Evolutionary conservation across 2,797 vertebrate species (phyloP).

Genomic region (Phoeniculus purpureus): DNA sequence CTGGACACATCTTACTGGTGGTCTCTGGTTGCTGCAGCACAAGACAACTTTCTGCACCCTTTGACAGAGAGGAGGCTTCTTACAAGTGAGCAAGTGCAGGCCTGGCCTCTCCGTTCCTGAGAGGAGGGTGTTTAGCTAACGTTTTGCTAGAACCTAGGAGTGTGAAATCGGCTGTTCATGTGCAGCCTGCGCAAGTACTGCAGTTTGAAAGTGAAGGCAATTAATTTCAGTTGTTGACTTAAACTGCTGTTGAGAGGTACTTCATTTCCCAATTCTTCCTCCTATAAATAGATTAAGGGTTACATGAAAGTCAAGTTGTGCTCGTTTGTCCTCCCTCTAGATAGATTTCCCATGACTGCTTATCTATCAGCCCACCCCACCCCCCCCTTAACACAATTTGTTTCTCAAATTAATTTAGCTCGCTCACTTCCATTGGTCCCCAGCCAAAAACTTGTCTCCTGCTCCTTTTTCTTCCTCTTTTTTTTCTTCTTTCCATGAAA

Average conservation of each 20-base stretch:
- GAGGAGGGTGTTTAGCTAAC: constrained; percentile 32
- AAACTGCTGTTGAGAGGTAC: constrained; percentile 75
- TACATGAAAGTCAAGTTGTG: constrained; percentile 71
- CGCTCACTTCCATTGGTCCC: not conserved
- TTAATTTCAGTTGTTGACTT: constrained; percentile 79
- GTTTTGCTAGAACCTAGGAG: constrained; percentile 42
- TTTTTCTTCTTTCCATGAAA: not conserved
- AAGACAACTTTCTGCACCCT: not conserved
- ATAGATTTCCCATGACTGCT: constrained; percentile 71
- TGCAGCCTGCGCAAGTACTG: constrained; percentile 38
- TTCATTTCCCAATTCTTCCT: constrained; percentile 73
- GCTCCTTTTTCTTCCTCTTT: not conserved
- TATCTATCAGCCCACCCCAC: constrained; percentile 53
- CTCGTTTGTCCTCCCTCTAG: constrained; percentile 64
- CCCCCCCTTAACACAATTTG: constrained; percentile 46
- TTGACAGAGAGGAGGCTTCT: not conserved
- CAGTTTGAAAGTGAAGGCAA: constrained; percentile 72
- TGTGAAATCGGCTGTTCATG: constrained; percentile 62
- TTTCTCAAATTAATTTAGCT: constrained; percentile 71
- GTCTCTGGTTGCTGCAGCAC: not conserved
- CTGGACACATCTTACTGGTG: not conserved
- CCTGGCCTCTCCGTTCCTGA: not conserved
- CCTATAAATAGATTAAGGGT: constrained; percentile 76
- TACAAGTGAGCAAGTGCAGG: not conserved
- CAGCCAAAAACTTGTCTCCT: constrained; percentile 4